These are phyloP conservation scores for Leptonema lineaticorne DNA, from an alignment of 1,140 invertebrate genomes.

Conservation along the genomic window DNA sequence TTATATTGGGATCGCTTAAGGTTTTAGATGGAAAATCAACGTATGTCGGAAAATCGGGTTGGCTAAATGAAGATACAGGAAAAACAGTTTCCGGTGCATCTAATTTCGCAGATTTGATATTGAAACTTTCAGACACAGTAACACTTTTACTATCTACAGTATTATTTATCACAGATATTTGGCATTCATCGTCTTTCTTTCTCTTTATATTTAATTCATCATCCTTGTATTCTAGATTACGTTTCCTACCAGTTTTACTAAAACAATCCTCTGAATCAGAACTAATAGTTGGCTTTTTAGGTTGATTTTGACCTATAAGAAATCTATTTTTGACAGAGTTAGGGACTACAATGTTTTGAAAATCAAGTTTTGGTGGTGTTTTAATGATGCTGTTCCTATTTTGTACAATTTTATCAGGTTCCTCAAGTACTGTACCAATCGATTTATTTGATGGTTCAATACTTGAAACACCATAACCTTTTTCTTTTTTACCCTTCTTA, in stretches of 20 bases:
- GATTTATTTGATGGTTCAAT: constrained; percentile 42
- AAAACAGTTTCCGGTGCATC: background rate
- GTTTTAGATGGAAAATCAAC: constrained; percentile 30
- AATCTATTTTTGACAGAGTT: background rate
- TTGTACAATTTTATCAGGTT: background rate
- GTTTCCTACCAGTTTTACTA: background rate
- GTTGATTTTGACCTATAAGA: background rate
- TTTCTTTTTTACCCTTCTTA: constrained; percentile 33
- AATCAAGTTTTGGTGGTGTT: constrained; percentile 22
- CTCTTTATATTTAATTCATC: background rate
- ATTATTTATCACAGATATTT: constrained; percentile 34
- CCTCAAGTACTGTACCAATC: constrained; percentile 41
- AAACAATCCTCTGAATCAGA: background rate
- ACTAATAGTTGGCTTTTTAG: background rate
- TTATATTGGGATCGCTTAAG: constrained; percentile 28
- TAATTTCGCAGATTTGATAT: constrained; percentile 18
- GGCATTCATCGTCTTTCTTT: constrained; percentile 5
- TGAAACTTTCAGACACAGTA: constrained; percentile 24
- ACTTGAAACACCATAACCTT: constrained; percentile 26
- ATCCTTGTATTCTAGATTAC: background rate
- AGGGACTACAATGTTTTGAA: constrained; percentile 31
- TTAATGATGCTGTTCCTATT: background rate
- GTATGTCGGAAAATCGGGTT: constrained; percentile 28
- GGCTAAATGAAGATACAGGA: constrained; percentile 33
- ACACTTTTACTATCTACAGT: no score